Conservation (phyloP, 2,888 invertebrate genomes). For the Cistogaster globosa region DNA sequence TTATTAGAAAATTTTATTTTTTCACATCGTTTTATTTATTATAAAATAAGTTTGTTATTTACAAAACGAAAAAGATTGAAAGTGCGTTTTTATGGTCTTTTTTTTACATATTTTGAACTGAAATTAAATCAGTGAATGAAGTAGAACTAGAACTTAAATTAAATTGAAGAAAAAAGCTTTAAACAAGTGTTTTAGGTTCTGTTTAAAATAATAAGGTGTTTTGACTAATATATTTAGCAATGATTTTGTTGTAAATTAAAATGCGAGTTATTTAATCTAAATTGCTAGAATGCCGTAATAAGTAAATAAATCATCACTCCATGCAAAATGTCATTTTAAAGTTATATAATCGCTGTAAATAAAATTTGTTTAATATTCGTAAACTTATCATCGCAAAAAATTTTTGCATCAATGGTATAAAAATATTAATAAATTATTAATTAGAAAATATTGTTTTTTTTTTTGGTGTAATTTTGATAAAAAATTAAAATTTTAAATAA, state of each 20-base stretch:
- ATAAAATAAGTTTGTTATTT: conserved; percentile 59
- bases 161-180: conserved; percentile 29
- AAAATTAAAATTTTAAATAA: neutral
- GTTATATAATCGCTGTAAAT: neutral
- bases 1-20: conserved; percentile 53
- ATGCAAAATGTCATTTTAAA: neutral
- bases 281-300: conserved; percentile 8
- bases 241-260: neutral
- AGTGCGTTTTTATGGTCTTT: conserved; percentile 32
- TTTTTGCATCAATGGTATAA: no score
- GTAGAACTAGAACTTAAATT: conserved; percentile 37
- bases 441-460: no score
- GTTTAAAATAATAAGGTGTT: neutral
- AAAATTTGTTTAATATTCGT: no score
- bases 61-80: conserved; percentile 57
- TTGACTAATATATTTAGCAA: neutral
- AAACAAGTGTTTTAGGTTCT: neutral
- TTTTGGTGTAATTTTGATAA: no score
- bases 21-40: conserved; percentile 46
- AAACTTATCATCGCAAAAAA: no score
- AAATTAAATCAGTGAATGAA: conserved; percentile 45
- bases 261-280: neutral
- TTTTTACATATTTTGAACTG: conserved; percentile 21
- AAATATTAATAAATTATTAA: no score
- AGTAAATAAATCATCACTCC: neutral